Conservation (phyloP, 2,797 vertebrate genomes). For the Mus minutoides region DNA sequence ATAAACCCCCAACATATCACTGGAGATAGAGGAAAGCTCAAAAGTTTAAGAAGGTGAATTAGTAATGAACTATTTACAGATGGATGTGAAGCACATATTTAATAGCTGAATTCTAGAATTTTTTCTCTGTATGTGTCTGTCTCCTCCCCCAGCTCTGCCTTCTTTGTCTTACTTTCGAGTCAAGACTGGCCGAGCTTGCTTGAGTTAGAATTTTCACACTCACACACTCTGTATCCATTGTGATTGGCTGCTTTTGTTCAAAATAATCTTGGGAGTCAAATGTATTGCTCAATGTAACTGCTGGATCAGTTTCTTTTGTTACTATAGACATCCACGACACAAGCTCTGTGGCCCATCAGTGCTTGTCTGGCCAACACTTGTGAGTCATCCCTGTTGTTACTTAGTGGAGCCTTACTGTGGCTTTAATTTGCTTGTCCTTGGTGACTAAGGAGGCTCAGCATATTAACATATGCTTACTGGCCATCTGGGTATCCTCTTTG, state of each 20-base stretch:
- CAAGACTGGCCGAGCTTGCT: neutral
- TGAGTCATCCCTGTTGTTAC: neutral
- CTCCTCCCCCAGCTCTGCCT: too few species aligned
- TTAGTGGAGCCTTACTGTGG: neutral
- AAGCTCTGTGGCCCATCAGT: neutral
- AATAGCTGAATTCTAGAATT: neutral
- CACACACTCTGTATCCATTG: neutral
- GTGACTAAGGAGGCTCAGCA: neutral
- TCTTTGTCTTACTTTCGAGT: neutral
- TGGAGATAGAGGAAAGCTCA: neutral
- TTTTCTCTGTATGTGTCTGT: neutral
- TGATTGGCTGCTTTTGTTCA: slow-evolving; percentile 1
- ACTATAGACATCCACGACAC: neutral
- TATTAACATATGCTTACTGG: slow-evolving; percentile 7
- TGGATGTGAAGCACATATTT: neutral
- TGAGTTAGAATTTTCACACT: neutral
- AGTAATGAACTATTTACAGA: neutral
- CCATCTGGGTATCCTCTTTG: slow-evolving; percentile 18
- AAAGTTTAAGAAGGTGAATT: neutral
- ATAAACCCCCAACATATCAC: neutral
- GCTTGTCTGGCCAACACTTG: neutral
- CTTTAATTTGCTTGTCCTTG: slow-evolving; percentile 25
- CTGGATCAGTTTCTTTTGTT: neutral
- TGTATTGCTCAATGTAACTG: neutral
- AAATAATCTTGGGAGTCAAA: neutral